phyloP scores from a whole-genome alignment of 2,113 vertebrate species.

The Hepsetus odoe region DNA sequence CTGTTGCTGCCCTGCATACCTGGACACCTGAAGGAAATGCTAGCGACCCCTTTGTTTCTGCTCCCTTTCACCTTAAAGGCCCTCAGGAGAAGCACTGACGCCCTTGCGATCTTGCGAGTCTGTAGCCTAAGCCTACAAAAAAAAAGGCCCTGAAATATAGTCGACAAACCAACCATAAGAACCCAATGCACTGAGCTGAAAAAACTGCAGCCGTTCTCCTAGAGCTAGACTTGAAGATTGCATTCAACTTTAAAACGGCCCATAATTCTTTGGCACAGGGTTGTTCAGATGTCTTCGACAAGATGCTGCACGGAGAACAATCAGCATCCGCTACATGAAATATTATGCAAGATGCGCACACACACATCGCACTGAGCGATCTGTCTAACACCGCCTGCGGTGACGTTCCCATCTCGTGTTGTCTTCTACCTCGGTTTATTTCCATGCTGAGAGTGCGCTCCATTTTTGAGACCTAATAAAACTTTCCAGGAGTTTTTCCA shows the following conservation, averaged over 20 bases:
- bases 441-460: constrained; percentile 37
- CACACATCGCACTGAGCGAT: constrained; percentile 1
- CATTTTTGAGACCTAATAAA: neutral
- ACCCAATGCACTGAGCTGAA: neutral
- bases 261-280: constrained; percentile 29
- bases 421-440: constrained; percentile 72
- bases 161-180: neutral
- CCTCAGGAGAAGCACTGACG: constrained; percentile 87
- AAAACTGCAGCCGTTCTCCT: constrained; percentile 60
- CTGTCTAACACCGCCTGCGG: neutral
- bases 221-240: constrained; percentile 61
- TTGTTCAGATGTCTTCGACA: constrained; percentile 48
- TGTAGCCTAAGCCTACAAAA: neutral
- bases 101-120: constrained; percentile 2
- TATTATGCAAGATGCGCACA: constrained; percentile 30
- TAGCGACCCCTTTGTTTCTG: constrained; percentile 87
- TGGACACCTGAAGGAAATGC: constrained; percentile 82
- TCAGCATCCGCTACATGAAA: neutral
- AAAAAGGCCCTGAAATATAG: neutral
- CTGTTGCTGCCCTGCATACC: constrained; percentile 74
- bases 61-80: constrained; percentile 90
- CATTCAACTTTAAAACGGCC: constrained; percentile 48
- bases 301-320: constrained; percentile 4
- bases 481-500: neutral
- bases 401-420: constrained; percentile 34